These are phyloP conservation scores for Odontomyia ornata DNA, from an alignment of 2,888 invertebrate species.

Conservation along the genomic window DNA sequence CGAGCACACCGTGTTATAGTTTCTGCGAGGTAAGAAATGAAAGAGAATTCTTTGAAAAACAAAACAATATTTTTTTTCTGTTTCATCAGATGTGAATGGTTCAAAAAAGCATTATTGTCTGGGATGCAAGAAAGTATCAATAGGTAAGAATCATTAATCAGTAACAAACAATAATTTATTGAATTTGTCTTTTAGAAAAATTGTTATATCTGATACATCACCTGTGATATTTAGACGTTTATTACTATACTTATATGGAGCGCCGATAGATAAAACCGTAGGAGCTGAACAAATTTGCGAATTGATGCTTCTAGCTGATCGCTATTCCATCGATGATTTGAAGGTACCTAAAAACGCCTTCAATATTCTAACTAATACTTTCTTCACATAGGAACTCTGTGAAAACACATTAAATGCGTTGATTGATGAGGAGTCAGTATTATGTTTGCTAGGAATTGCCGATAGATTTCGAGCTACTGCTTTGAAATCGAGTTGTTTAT, in stretches of 20 bases:
- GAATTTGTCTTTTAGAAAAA: constrained; percentile 66
- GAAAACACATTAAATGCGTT: constrained; percentile 70
- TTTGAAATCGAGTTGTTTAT: constrained; percentile 59
- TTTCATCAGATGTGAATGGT: constrained; percentile 71
- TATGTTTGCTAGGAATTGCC: constrained; percentile 72
- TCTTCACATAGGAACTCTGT: constrained; percentile 67
- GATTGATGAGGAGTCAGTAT: constrained; percentile 71
- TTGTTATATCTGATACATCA: constrained; percentile 72
- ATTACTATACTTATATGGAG: constrained; percentile 72
- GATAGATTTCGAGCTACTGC: constrained; percentile 71
- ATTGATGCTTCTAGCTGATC: constrained; percentile 71
- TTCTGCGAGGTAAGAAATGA: constrained; percentile 63
- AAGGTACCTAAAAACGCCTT: constrained; percentile 59
- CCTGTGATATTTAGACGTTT: constrained; percentile 71
- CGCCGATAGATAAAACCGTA: constrained; percentile 66
- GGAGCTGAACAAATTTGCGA: constrained; percentile 70
- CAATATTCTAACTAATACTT: neutral
- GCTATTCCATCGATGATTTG: constrained; percentile 70
- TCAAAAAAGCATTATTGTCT: constrained; percentile 72
- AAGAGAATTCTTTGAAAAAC: neutral
- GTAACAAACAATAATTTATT: neutral
- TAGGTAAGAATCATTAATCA: constrained; percentile 63
- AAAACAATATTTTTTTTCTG: neutral
- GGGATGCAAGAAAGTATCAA: constrained; percentile 78
- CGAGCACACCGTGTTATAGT: constrained; percentile 73